Evolutionary conservation across 2,797 vertebrate genomes (phyloP).

Genomic region (Clarias fuscus): DNA sequence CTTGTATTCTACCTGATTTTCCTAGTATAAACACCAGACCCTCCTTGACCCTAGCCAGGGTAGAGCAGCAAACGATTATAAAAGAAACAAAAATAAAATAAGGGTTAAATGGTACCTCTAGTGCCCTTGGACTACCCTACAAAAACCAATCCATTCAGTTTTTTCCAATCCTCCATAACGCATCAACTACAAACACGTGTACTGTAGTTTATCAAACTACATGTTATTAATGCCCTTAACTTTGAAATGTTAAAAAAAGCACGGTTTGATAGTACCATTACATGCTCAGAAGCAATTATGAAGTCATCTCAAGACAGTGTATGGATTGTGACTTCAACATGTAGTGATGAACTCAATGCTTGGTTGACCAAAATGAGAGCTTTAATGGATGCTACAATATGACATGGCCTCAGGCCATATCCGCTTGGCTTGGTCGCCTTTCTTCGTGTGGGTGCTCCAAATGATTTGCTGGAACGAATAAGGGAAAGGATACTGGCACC

Average conservation of each 20-base stretch:
- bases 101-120: no score
- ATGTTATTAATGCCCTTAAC: background rate
- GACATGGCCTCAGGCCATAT: constrained; percentile 50
- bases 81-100: background rate
- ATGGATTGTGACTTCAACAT: background rate
- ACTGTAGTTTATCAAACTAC: background rate
- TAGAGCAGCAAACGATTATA: background rate
- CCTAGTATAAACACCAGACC: background rate
- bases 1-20: background rate
- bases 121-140: background rate
- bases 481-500: constrained; percentile 19
- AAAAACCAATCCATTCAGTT: background rate
- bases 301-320: background rate
- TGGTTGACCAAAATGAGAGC: constrained; percentile 51
- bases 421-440: constrained; percentile 48
- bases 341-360: background rate
- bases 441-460: constrained; percentile 16
- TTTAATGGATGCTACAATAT: constrained; percentile 60
- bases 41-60: background rate
- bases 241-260: background rate
- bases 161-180: background rate
- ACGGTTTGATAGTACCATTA: background rate
- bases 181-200: background rate
- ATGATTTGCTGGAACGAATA: constrained; percentile 32
- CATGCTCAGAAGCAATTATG: background rate